phyloP scores from a whole-genome alignment of 2,113 vertebrate species.

The Neogobius melanostomus region DNA sequence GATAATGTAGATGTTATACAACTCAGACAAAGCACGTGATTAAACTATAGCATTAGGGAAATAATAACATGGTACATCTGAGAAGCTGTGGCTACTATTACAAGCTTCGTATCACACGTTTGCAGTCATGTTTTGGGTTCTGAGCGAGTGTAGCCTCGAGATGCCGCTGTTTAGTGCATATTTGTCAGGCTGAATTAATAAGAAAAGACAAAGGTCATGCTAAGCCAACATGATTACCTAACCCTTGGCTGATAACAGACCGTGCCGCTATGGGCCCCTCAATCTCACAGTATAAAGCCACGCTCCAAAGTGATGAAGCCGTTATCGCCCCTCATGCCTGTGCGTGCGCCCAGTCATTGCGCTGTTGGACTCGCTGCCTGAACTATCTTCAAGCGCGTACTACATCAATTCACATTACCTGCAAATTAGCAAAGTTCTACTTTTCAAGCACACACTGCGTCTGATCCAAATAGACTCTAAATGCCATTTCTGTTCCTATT shows the following conservation, averaged over 20 bases:
- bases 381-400: constrained; percentile 87
- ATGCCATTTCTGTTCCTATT: constrained; percentile 99
- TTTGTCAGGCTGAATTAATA: constrained; percentile 71
- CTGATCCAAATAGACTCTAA: constrained; percentile 99
- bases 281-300: constrained; percentile 30
- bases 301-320: constrained; percentile 34
- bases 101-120: constrained; percentile 4
- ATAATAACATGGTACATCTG: constrained; percentile 40
- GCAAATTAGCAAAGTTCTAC: constrained; percentile 99
- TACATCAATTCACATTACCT: constrained; percentile 99
- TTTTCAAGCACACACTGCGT: constrained; percentile 93
- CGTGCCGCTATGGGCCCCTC: constrained; percentile 41
- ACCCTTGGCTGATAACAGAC: constrained; percentile 65
- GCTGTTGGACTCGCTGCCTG: constrained; percentile 79
- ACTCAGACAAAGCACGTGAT: constrained; percentile 70
- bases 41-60: constrained; percentile 35
- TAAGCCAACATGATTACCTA: constrained; percentile 59
- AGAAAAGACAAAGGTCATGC: constrained; percentile 68
- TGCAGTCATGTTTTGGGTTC: constrained; percentile 17
- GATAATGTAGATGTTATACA: constrained; percentile 78
- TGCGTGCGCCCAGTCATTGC: constrained; percentile 65
- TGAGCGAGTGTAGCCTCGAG: constrained; percentile 34
- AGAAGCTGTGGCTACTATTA: constrained; percentile 8
- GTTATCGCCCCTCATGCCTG: constrained; percentile 25
- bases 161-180: constrained; percentile 58